Evolutionary conservation across 2,113 vertebrate genomes (phyloP), one percentile per base, ranked within the genome.

Genomic region (Vidua macroura): DNA sequence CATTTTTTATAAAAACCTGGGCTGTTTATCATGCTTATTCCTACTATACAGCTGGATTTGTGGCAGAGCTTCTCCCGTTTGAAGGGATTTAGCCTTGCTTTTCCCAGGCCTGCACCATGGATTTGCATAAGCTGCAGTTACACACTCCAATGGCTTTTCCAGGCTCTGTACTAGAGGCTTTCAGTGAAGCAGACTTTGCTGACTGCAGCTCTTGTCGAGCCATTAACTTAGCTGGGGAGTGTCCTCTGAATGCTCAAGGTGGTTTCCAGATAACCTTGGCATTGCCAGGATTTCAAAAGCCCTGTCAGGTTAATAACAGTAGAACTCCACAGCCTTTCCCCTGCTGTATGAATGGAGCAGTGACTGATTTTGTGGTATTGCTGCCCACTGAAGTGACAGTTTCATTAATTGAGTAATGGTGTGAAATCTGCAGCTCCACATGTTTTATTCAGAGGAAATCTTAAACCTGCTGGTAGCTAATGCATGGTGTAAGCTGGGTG

Each of bases 401-500:
- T 59, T 58, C n/a, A 16, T 76, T 78, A 55, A 55, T 12, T 53
- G 60, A 39, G 43, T 28, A 13, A n/a, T 13, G 46, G 37, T 86
- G 68, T 55, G 37, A 90, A 70, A 74, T 58, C 55, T 70, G 64
- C 64, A 74, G 60, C 68, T 67, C 55, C 28, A 17, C 21, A 5
- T 69, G 28, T 76, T 92, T 95, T 92, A 69, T 77, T 92, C 76
- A 83, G 30, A 51, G 39, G 69, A 62, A 48, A 49, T 48, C 8
- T 83, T 92, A 75, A 78, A 80, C 63, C 58, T 59, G 23, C 77
- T 59, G 15, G 56, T 79, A 60, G 48, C 35, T 82, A 60, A 72
- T 52, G 58, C 19, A 6, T 4, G 3, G 17, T 10, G 11, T 27
- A 59, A 83, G 25, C 60, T 77, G 68, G 33, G 22, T n/a, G 22